These are phyloP conservation scores for Variabilichromis moorii DNA, from an alignment of 2,113 vertebrate species.

Conservation along the genomic window DNA sequence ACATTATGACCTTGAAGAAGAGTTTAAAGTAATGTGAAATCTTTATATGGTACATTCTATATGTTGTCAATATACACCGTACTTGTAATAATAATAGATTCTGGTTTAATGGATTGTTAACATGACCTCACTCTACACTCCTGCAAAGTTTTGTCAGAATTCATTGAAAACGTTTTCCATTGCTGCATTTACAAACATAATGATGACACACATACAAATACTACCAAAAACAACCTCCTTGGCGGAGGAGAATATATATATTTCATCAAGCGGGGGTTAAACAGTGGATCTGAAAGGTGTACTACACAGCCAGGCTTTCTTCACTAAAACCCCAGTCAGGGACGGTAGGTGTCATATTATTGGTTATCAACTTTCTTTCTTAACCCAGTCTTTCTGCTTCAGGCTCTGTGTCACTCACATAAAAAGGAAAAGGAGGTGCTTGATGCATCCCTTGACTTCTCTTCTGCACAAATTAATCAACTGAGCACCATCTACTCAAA, in stretches of 20 bases:
- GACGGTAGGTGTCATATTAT: not conserved
- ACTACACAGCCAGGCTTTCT: not conserved
- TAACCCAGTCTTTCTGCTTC: not conserved
- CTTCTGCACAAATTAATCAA: not conserved
- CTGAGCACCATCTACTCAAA: not conserved
- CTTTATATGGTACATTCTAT: not conserved
- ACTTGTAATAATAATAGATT: not conserved
- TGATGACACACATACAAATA: not conserved
- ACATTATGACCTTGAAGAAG: not conserved
- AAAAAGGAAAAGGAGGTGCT: not conserved
- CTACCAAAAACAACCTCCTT: not conserved
- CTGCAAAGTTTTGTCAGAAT: not conserved
- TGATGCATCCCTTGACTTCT: not conserved
- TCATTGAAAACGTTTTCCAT: not conserved
- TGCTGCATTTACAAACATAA: not conserved
- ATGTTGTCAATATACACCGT: not conserved
- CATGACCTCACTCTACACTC: not conserved
- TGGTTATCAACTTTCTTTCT: not conserved
- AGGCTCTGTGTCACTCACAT: not conserved
- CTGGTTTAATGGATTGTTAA: not conserved
- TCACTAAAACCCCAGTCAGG: not conserved
- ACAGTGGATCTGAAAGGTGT: not conserved
- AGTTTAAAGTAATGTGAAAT: not conserved
- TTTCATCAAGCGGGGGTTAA: accelerated
- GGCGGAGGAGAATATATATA: not conserved